A percentile compares a stretch with the other conserved stretches of the same genome.
Conservation (phyloP, 1,140 invertebrate species). For the Ostrea edulis region DNA sequence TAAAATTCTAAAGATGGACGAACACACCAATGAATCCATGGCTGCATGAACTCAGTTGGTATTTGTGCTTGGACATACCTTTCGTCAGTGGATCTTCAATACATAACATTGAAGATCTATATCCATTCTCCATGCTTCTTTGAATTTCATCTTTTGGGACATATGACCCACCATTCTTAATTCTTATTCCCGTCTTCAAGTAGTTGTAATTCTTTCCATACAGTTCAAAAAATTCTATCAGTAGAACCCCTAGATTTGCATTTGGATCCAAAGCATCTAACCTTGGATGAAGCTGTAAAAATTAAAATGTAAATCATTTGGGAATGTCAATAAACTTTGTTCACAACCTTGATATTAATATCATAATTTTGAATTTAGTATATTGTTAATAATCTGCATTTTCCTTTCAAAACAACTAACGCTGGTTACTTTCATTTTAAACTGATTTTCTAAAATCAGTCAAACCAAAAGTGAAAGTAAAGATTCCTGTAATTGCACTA, state of each 20-base stretch:
- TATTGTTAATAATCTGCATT: not conserved
- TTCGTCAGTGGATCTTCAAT: constrained; percentile 98
- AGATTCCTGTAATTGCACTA: not conserved
- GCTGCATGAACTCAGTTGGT: not conserved
- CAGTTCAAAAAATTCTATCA: constrained; percentile 98
- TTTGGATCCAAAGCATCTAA: constrained; percentile 81
- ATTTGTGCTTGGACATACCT: constrained; percentile 77
- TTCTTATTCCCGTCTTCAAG: constrained; percentile 94
- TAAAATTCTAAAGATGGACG: not conserved
- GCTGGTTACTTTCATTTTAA: not conserved
- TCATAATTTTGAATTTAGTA: too few relatives aligned
- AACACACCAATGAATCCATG: not conserved
- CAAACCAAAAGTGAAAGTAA: constrained; percentile 21
- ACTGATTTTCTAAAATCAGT: not conserved
- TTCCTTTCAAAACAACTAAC: not conserved
- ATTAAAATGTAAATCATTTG: not conserved
- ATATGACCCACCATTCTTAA: constrained; percentile 96
- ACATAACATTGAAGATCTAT: constrained; percentile 94
- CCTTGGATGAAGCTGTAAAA: constrained; percentile 86
- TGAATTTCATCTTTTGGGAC: constrained; percentile 96
- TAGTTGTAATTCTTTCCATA: constrained; percentile 98
- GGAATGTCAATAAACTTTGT: too few relatives aligned
- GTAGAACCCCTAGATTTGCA: constrained; percentile 93
- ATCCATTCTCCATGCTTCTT: constrained; percentile 94
- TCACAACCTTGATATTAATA: too few relatives aligned